These are phyloP conservation scores for Neolamprologus brichardi DNA, from an alignment of 2,113 vertebrate genomes.

Conservation along the genomic window DNA sequence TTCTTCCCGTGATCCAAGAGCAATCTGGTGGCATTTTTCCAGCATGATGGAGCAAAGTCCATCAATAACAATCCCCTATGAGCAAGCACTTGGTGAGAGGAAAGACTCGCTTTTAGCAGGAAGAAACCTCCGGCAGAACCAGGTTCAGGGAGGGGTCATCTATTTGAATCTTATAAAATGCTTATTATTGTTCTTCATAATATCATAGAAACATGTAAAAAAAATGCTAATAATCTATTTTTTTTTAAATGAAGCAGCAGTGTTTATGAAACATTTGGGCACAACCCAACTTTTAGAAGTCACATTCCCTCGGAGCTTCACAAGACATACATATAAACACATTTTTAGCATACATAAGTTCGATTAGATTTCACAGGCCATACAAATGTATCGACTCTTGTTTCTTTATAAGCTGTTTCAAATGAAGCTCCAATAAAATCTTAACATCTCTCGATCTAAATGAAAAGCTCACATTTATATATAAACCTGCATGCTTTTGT, in stretches of 20 bases:
- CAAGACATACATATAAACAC: not conserved
- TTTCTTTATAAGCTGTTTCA: not conserved
- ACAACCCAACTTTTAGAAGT: not conserved
- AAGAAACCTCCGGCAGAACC: not conserved
- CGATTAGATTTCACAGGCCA: not conserved
- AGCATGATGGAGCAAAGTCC: not conserved
- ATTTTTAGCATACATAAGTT: rapidly evolving
- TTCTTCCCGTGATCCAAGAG: not conserved
- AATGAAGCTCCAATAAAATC: not conserved
- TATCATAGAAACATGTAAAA: not conserved
- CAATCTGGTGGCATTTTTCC: not conserved
- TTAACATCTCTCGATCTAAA: not conserved
- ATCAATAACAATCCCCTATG: not conserved
- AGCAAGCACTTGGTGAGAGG: not conserved
- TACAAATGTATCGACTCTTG: not conserved
- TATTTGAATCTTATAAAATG: not conserved
- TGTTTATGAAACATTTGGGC: not conserved
- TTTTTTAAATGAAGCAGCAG: not conserved
- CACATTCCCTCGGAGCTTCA: not conserved
- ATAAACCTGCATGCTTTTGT: not conserved
- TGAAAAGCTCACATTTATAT: not conserved
- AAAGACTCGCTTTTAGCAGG: not conserved
- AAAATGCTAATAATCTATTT: not conserved
- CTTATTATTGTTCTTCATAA: not conserved
- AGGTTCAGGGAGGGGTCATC: not conserved